phyloP scores from a whole-genome alignment of 2,113 vertebrate genomes.

The Mus spicilegus region DNA sequence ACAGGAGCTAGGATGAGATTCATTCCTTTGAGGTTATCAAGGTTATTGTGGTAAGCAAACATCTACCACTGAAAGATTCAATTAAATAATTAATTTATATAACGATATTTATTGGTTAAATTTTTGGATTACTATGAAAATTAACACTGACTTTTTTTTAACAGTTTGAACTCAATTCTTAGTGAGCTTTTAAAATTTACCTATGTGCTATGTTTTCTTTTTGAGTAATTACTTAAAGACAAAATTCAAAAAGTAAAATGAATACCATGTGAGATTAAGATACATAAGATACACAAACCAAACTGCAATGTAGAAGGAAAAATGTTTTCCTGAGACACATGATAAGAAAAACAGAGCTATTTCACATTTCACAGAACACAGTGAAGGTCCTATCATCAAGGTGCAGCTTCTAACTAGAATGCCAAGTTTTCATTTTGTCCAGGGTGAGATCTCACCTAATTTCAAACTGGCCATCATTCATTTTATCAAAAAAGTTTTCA shows the following conservation, averaged over 20 bases:
- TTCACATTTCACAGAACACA: background rate
- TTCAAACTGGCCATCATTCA: slow-evolving; percentile 96
- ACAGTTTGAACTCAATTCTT: background rate
- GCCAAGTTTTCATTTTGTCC: slow-evolving; percentile 94
- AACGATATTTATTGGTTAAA: background rate
- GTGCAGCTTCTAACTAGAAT: background rate
- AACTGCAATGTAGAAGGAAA: slow-evolving; percentile 53
- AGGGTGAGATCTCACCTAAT: slow-evolving; percentile 92
- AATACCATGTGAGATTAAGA: slow-evolving; percentile 52
- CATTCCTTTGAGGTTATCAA: background rate
- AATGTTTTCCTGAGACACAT: slow-evolving; percentile 23
- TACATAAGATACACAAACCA: slow-evolving; percentile 66
- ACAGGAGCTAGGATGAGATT: background rate
- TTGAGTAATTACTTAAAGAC: background rate
- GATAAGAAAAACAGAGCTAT: background rate
- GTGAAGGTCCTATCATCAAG: slow-evolving; percentile 59
- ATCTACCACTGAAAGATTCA: background rate
- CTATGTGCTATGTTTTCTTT: background rate
- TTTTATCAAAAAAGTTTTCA: slow-evolving; percentile 95
- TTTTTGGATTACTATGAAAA: background rate
- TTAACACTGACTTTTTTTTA: background rate
- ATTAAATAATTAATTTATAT: background rate
- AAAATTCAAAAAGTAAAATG: background rate
- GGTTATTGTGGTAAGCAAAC: background rate
- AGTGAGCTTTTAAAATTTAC: background rate